Evolutionary conservation across 2,113 vertebrate genomes (phyloP), one percentile per base, ranked within the genome.

Genomic region (Tragelaphus imberbis): DNA sequence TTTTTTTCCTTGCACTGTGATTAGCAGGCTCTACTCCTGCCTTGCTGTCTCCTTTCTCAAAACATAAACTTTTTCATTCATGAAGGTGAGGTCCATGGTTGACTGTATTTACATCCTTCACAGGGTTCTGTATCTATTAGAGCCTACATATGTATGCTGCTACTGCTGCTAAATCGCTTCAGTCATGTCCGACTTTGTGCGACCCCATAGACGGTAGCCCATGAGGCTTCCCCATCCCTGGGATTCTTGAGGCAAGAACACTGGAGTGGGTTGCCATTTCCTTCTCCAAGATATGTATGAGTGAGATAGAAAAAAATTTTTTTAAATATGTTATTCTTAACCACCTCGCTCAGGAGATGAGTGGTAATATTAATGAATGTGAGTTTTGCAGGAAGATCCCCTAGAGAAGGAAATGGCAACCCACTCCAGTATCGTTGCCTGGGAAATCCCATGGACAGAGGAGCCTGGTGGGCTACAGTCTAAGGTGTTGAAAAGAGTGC

Each of bases 31-130:
- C 21, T 71, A 11, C 6, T 3, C 17, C 55, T 84, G 53, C 49
- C 8, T 2, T 12, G 1, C 47, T 44, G 33, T 40, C 44, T 49
- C 5, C 25, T 58, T 58, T 89, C 75, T 27, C 6, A 9, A 47
- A 30, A 44, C 44, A 56, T n/a, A 65, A 47, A 3, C 13, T 30
- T 33, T 81, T 71, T 55, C 47, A 47, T 36, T 63, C 49, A 17
- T 10, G 10, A 95, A 36, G 21, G 3, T 3, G 3, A 61, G 47
- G 79, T 10, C 19, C 27, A 10, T 0, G 6, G 33, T 11, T 75
- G 61, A 59, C 0, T n/a, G 10, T 36, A 28, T 14, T 56, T 17
- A 51, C 0, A 2, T 8, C 23, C 8, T 61, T 44, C 25, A 79
- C 0, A 40, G 40, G 40, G 9, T 5, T 33, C 55, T n/a, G 23